Base-by-base conservation (phyloP, 2,888 invertebrate genomes). In the Malthinus seriepunctatus region DNA sequence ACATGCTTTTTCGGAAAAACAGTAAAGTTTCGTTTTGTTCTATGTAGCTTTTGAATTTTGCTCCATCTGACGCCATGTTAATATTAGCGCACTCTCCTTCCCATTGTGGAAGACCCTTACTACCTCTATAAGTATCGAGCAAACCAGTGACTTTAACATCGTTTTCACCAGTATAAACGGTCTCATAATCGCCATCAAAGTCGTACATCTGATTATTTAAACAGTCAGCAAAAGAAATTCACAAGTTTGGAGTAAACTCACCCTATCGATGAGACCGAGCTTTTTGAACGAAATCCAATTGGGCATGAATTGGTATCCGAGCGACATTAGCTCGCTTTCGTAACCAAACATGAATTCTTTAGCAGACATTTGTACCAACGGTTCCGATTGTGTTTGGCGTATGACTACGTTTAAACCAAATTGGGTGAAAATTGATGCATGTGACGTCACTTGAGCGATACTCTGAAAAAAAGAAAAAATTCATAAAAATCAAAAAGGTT, bases 321-420 rank as follows among this genome's bases (percentile, higher is more conserved):
- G 76, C 1, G 89, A 89, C 78, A 95, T 88, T 56, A 95, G 80
- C 2, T 89, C 81, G n/a, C 91, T 90, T 65, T 88, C 80, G 78
- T 91, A 93, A 0, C 93, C 93, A 80, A 94, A 94, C 91, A 95
- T 91, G 76, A 94, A 92, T 75, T 94, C 93, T 61, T 79, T 85
- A 0, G 94, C 93, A 0, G 92, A 91, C 88, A 93, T 91, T 71
- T 83, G 79, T 3, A 89, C 86, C 12, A 95, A 80, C 0, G 93
- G 91, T 65, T 86, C 80, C 2, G 87, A 83, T 33, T 88, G 82
- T 0, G 90, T 88, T 54, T 88, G 81, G 1, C 82, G 73, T 48
- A 93, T 87, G 1, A 93, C 72, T 38, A 88, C 77, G 75, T 91
- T 91, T 8, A 93, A 77, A 0, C 87, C 89, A 63, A 89, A 79